Percentiles rank a stretch among this genome's conserved stretches.
Conservation (phyloP, 2,797 vertebrate genomes). For the Liasis olivaceus region DNA sequence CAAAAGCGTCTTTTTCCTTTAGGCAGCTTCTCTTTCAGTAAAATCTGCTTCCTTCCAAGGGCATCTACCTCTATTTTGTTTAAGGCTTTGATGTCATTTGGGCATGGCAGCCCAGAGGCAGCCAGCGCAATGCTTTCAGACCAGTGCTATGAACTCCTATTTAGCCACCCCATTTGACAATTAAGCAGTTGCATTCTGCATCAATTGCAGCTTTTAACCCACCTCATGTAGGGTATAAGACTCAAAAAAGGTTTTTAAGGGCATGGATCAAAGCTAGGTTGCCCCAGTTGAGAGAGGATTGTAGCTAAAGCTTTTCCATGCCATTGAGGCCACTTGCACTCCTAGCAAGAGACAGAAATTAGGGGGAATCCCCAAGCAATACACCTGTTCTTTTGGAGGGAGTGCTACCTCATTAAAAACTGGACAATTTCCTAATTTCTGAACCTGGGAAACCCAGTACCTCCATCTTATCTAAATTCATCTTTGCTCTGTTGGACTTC, state of each 20-base stretch:
- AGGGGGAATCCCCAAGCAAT: background rate
- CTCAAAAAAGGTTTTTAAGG: background rate
- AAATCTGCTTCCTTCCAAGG: background rate
- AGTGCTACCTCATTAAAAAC: background rate
- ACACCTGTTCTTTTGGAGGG: background rate
- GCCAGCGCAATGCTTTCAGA: no score
- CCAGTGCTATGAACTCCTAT: background rate
- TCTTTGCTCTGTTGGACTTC: background rate
- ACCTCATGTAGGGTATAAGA: background rate
- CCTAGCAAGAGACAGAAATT: background rate
- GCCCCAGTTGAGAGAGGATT: background rate
- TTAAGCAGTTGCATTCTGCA: background rate
- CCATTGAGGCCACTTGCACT: background rate
- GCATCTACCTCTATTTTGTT: background rate
- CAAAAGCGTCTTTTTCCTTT: background rate
- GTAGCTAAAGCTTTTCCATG: background rate
- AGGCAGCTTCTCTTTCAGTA: background rate
- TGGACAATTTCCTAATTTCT: background rate
- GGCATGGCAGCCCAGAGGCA: background rate
- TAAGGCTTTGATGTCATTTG: background rate
- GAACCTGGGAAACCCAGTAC: background rate
- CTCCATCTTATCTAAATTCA: background rate
- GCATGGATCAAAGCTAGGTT: background rate
- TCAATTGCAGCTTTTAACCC: background rate
- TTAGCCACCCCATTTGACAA: background rate